Evolutionary conservation across 2,888 invertebrate species (phyloP).

Genomic region (Priocnemis perturbator): DNA sequence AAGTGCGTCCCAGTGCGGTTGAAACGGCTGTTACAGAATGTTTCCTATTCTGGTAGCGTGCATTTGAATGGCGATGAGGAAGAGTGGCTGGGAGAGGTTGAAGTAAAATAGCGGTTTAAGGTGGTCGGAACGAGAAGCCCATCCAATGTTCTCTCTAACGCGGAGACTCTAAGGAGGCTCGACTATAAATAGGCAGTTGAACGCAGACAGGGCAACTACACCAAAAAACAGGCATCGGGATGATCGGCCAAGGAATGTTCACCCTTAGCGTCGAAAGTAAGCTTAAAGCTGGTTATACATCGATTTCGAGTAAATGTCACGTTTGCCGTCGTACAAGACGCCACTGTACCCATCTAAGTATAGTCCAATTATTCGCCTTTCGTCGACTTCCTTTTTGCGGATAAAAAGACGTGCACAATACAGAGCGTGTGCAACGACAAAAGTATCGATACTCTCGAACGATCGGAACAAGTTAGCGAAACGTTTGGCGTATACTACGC

Average conservation of each 20-base stretch:
- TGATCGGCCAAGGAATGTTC: slow-evolving; percentile 65
- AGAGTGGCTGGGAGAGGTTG: slow-evolving; percentile 20
- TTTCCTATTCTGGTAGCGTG: background rate
- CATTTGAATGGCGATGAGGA: slow-evolving; percentile 10
- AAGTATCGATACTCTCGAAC: too few species aligned
- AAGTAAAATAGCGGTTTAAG: slow-evolving; percentile 39
- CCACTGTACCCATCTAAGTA: too few species aligned
- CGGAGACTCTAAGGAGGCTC: slow-evolving; percentile 52
- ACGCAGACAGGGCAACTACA: slow-evolving; percentile 56
- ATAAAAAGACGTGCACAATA: too few species aligned
- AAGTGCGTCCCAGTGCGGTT: too few species aligned
- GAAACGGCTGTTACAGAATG: background rate
- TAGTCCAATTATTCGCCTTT: too few species aligned
- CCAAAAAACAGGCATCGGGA: slow-evolving; percentile 60
- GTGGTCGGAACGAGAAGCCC: slow-evolving; percentile 37
- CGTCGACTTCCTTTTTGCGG: too few species aligned
- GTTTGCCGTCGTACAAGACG: too few species aligned
- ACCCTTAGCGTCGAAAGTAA: slow-evolving; percentile 43
- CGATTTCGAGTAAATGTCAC: too few species aligned
- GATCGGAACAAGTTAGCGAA: too few species aligned
- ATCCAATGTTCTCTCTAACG: slow-evolving; percentile 55
- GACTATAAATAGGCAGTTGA: slow-evolving; percentile 60
- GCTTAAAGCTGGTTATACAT: too few species aligned
- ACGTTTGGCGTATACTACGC: too few species aligned
- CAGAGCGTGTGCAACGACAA: too few species aligned